Conservation (phyloP, 2,797 vertebrate species). For the Tachyglossus aculeatus region DNA sequence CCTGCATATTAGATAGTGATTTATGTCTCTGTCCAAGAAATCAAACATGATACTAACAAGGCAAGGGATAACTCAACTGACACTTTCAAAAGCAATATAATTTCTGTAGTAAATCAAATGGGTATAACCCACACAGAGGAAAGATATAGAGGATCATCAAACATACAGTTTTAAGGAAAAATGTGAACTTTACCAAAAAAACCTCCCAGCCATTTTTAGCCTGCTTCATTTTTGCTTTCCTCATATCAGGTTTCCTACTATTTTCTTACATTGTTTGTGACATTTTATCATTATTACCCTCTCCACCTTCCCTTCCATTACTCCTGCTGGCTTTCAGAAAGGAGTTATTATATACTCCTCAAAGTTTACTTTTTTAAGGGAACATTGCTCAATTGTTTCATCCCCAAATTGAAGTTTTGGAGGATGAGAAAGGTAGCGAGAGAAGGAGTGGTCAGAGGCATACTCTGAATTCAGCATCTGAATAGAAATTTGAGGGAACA, state of each 20-base stretch:
- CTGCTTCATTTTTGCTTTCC: conserved; percentile 3
- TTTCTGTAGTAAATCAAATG: conserved; percentile 46
- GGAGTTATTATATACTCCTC: not conserved
- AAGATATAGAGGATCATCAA: conserved; percentile 35
- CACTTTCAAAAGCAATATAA: conserved; percentile 65
- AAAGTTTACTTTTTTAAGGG: not conserved
- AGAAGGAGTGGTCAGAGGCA: not conserved
- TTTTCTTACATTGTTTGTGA: not conserved
- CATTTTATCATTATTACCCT: not conserved
- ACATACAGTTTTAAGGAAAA: conserved; percentile 31
- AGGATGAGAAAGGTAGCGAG: not conserved
- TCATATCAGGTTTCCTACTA: not conserved
- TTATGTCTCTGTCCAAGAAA: conserved; percentile 72
- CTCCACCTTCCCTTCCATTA: not conserved
- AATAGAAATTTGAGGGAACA: conserved; percentile 25
- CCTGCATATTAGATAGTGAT: conserved; percentile 72
- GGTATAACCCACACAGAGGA: conserved; percentile 13
- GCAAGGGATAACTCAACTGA: conserved; percentile 57
- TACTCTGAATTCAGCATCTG: not conserved
- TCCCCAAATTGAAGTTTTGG: conserved; percentile 8
- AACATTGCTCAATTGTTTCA: conserved; percentile 1
- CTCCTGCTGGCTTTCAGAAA: not conserved
- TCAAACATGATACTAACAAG: conserved; percentile 72
- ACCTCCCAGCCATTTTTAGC: conserved; percentile 11
- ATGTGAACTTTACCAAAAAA: not conserved